A percentile compares a stretch with the other conserved stretches of the same genome.
Evolutionary conservation across 2,888 invertebrate genomes (phyloP).

Genomic region (Theodoxus fluviatilis): DNA sequence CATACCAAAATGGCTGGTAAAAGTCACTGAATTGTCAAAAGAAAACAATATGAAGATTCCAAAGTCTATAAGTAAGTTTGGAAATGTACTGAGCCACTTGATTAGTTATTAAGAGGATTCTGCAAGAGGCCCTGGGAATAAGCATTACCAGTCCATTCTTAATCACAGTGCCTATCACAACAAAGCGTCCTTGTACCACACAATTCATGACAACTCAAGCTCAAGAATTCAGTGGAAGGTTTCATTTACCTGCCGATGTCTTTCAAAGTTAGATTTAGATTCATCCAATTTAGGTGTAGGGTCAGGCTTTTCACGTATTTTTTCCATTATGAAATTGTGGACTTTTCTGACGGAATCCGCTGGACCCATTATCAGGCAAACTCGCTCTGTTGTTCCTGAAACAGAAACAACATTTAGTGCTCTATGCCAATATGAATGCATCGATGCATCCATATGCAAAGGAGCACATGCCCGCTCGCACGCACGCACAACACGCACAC

Average conservation of each 20-base stretch:
- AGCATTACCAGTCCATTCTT: no score
- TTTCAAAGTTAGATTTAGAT: constrained; percentile 62
- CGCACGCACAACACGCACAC: neutral
- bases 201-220: no score
- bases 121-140: no score
- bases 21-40: no score
- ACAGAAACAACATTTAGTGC: constrained; percentile 22
- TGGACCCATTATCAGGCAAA: constrained; percentile 65
- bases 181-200: no score
- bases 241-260: constrained; percentile 64
- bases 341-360: constrained; percentile 62
- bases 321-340: constrained; percentile 64
- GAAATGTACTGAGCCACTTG: neutral
- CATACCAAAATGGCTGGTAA: no score
- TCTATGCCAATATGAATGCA: no score
- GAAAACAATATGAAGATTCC: no score
- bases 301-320: constrained; percentile 65
- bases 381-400: constrained; percentile 65
- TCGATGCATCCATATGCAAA: neutral
- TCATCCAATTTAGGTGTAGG: constrained; percentile 63
- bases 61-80: neutral
- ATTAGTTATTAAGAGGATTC: no score
- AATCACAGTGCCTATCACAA: no score
- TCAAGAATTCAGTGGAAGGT: no score
- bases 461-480: neutral